A percentile compares a stretch with the other conserved stretches of the same genome.
Conservation (phyloP, 1,140 invertebrate species). For the Drosophila bipectinata region DNA sequence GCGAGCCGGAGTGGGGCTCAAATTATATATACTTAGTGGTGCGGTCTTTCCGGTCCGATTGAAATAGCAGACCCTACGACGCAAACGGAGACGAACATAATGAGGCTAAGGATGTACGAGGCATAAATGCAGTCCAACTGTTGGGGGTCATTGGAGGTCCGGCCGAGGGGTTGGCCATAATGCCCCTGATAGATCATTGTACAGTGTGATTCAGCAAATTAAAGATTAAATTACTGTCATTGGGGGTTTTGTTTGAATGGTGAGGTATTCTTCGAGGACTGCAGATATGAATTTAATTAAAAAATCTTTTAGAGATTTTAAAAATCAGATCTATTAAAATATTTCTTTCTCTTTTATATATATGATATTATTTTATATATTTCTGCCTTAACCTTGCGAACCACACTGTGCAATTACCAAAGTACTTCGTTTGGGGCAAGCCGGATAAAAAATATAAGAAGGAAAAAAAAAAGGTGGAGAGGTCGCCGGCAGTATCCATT, state of each 20-base stretch:
- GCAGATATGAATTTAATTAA: background rate
- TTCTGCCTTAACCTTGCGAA: background rate
- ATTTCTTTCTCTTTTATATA: background rate
- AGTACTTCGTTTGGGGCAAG: slow-evolving; percentile 18
- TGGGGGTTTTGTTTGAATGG: background rate
- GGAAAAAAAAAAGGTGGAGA: slow-evolving; percentile 9
- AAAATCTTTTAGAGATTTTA: background rate
- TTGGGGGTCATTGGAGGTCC: slow-evolving; percentile 31
- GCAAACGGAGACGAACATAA: slow-evolving; percentile 64
- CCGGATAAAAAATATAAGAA: slow-evolving; percentile 2
- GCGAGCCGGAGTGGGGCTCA: slow-evolving; percentile 26
- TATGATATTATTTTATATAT: background rate
- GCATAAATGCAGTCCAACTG: slow-evolving; percentile 36
- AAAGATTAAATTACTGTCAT: slow-evolving; percentile 4
- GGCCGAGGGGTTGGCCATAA: background rate
- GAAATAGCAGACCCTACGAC: slow-evolving; percentile 69
- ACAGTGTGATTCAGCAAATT: slow-evolving; percentile 17
- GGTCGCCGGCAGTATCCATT: slow-evolving; percentile 41
- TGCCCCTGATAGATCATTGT: slow-evolving; percentile 3
- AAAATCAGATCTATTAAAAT: no score
- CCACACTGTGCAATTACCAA: slow-evolving; percentile 38
- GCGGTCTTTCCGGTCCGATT: slow-evolving; percentile 56
- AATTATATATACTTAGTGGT: slow-evolving; percentile 73
- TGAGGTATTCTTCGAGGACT: background rate
- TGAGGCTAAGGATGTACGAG: slow-evolving; percentile 49